Conservation (phyloP, 1,140 invertebrate species). For the Xylocopa sonorina region DNA sequence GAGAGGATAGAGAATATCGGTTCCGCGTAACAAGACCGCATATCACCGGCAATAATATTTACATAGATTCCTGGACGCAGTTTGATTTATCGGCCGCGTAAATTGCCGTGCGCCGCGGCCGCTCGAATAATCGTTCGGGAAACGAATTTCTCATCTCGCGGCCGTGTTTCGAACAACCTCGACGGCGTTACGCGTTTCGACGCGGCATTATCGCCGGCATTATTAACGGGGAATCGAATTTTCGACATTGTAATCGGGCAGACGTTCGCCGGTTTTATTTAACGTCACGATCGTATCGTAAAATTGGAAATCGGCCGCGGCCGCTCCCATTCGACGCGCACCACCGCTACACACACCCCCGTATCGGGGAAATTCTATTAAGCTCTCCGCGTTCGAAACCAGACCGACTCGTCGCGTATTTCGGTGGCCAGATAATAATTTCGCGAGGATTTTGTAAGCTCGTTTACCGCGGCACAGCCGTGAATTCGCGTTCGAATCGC, state of each 20-base stretch:
- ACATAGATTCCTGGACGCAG: constrained; percentile 28
- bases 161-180: not conserved
- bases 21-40: constrained; percentile 25
- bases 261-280: constrained; percentile 33
- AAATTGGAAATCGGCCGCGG: constrained; percentile 42
- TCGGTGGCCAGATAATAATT: not conserved
- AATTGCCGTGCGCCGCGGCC: constrained; percentile 8
- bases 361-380: constrained; percentile 13
- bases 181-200: constrained; percentile 12
- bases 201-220: constrained; percentile 36
- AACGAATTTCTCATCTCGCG: constrained; percentile 39
- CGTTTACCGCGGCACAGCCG: not conserved
- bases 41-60: constrained; percentile 35
- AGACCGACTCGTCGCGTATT: not conserved
- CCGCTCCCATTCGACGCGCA: not conserved
- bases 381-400: not conserved
- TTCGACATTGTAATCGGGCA: constrained; percentile 23
- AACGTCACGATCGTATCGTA: constrained; percentile 51
- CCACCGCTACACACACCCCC: not conserved
- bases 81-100: constrained; percentile 46
- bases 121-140: constrained; percentile 17
- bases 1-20: too few species aligned
- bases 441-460: not conserved
- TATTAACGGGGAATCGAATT: constrained; percentile 51
- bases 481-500: not conserved